A percentile compares a stretch with the other conserved stretches of the same genome.
These are phyloP conservation scores for Aphelenchoides besseyi DNA, from an alignment of 1,140 invertebrate species.

Conservation along the genomic window DNA sequence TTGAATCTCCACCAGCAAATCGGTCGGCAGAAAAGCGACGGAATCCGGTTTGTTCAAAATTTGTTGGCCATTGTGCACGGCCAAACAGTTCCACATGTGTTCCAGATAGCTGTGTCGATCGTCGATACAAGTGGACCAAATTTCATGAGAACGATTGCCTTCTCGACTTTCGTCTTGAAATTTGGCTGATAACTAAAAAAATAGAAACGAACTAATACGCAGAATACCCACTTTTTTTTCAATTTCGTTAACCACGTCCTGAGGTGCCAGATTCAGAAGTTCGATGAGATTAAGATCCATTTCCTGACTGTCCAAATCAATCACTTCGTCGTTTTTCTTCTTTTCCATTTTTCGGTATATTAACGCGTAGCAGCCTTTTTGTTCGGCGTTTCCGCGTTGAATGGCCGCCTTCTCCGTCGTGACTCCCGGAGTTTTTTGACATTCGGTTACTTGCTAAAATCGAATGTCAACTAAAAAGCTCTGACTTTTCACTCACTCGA, in stretches of 20 bases:
- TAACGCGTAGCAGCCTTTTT: slow-evolving; percentile 55
- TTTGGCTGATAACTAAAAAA: slow-evolving; percentile 32
- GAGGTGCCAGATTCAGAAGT: slow-evolving; percentile 23
- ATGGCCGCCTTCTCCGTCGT: slow-evolving; percentile 25
- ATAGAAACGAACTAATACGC: neutral
- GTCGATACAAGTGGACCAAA: slow-evolving; percentile 33
- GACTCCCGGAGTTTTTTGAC: slow-evolving; percentile 34
- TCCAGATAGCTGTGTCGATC: slow-evolving; percentile 20
- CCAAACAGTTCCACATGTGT: slow-evolving; percentile 29
- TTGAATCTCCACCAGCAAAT: slow-evolving; percentile 44
- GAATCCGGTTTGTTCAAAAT: slow-evolving; percentile 13
- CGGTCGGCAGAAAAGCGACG: slow-evolving; percentile 51
- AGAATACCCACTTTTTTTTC: slow-evolving; percentile 38
- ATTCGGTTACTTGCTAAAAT: slow-evolving; percentile 35
- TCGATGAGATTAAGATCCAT: neutral
- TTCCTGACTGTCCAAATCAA: neutral
- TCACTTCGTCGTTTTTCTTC: neutral
- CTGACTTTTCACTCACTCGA: slow-evolving; percentile 36
- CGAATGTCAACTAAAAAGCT: neutral
- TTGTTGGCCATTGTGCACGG: slow-evolving; percentile 37
- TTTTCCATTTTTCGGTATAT: slow-evolving; percentile 37
- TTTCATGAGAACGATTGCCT: slow-evolving; percentile 24
- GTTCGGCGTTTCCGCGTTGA: slow-evolving; percentile 34
- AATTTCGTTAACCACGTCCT: slow-evolving; percentile 24
- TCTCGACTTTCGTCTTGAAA: slow-evolving; percentile 36